phyloP scores from a whole-genome alignment of 2,888 invertebrate genomes.

The Apodemia mormo region DNA sequence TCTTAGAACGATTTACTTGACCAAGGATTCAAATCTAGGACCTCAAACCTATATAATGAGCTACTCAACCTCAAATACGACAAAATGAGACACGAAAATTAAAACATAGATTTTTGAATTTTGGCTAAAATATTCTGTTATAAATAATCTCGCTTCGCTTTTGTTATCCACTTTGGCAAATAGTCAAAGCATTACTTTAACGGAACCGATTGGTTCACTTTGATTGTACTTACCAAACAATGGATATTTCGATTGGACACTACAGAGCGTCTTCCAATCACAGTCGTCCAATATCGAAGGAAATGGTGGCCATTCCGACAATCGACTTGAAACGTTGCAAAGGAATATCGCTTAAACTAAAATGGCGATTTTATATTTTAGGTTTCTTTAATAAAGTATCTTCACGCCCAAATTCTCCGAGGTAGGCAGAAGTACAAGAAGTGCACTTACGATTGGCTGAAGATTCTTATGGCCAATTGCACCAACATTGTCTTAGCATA shows the following conservation, averaged over 20 bases:
- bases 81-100: too few relatives aligned
- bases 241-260: constrained; percentile 13
- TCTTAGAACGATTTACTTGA: too few relatives aligned
- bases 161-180: neutral
- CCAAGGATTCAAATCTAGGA: too few relatives aligned
- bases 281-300: constrained; percentile 4
- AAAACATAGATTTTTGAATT: too few relatives aligned
- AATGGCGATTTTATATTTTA: neutral
- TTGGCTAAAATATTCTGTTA: neutral
- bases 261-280: constrained; percentile 15
- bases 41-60: too few relatives aligned
- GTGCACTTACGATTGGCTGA: too few relatives aligned
- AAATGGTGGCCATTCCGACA: constrained; percentile 7
- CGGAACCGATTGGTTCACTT: constrained; percentile 7
- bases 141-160: neutral
- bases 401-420: too few relatives aligned
- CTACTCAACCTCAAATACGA: too few relatives aligned
- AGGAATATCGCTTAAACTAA: neutral
- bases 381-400: neutral
- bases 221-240: constrained; percentile 15
- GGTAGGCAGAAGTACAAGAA: too few relatives aligned
- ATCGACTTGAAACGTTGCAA: constrained; percentile 5
- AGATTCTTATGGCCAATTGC: too few relatives aligned
- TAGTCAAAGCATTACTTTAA: neutral
- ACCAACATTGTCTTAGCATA: too few relatives aligned